Conservation (phyloP, 2,888 invertebrate species). For the Priocnemis perturbator region DNA sequence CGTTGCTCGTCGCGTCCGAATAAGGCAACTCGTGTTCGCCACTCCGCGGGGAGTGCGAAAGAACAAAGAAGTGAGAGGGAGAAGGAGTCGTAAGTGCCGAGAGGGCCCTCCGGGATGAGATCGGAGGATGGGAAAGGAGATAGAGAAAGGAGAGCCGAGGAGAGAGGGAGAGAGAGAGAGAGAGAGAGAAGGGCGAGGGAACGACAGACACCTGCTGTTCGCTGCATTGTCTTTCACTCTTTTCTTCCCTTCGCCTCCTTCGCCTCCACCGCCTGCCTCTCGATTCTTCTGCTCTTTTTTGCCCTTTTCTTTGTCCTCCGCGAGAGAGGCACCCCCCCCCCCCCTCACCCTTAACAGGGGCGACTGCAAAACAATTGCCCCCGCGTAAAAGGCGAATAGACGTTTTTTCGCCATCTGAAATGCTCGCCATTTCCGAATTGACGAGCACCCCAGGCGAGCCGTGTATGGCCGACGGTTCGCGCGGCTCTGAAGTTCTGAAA, state of each 20-base stretch:
- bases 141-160: conserved; percentile 14
- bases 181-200: conserved; percentile 12
- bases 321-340: conserved; percentile 16
- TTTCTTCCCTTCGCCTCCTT: conserved; percentile 25
- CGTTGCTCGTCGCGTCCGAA: conserved; percentile 57
- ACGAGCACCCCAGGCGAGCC: conserved; percentile 4
- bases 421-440: conserved; percentile 50
- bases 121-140: conserved; percentile 35
- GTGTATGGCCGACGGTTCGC: neutral
- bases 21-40: conserved; percentile 59
- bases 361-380: conserved; percentile 57
- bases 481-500: neutral
- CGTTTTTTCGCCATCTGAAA: conserved; percentile 43
- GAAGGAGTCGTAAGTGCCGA: conserved; percentile 25
- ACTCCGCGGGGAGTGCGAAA: conserved; percentile 62
- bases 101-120: conserved; percentile 43
- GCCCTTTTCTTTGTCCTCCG: conserved; percentile 23
- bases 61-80: conserved; percentile 62
- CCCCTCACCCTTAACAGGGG: conserved; percentile 29
- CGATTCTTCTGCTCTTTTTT: conserved; percentile 5
- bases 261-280: neutral
- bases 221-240: conserved; percentile 43
- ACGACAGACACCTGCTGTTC: conserved; percentile 53
- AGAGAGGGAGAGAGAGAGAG: conserved; percentile 18
- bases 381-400: conserved; percentile 42